These are phyloP conservation scores for Perodicticus potto DNA, from an alignment of 2,797 vertebrate genomes.

Conservation along the genomic window DNA sequence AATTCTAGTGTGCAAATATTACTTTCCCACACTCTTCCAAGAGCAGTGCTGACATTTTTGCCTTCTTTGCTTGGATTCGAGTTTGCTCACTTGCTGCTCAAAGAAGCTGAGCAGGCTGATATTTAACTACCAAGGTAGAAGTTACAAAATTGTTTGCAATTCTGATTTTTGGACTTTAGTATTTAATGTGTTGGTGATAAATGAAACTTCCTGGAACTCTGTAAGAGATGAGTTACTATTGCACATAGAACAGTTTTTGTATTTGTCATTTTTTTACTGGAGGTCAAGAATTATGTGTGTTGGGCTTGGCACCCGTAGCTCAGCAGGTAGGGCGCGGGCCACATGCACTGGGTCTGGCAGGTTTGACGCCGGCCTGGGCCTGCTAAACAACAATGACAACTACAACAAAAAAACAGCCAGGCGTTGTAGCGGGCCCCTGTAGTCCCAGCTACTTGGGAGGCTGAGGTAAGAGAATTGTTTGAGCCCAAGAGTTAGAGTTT, in stretches of 20 bases:
- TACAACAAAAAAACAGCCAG: no score
- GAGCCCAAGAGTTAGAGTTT: no score
- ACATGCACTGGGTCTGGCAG: no score
- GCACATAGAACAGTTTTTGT: background rate
- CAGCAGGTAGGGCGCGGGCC: no score
- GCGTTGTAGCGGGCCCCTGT: no score
- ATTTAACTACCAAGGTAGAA: background rate
- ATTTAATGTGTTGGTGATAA: background rate
- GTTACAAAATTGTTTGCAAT: slow-evolving; percentile 36
- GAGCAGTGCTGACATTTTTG: background rate
- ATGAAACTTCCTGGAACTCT: background rate
- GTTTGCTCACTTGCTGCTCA: background rate
- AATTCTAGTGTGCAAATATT: background rate
- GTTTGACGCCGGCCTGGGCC: no score
- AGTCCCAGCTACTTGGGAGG: no score
- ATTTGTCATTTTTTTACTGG: background rate
- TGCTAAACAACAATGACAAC: no score
- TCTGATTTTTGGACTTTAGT: slow-evolving; percentile 8
- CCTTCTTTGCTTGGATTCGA: background rate
- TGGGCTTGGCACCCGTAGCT: background rate
- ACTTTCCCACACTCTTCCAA: background rate
- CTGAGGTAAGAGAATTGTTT: no score
- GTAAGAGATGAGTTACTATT: slow-evolving; percentile 37
- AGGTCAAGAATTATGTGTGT: background rate
- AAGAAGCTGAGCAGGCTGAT: background rate